Conservation (phyloP, 2,113 vertebrate genomes). For the Pseudorhombus dupliciocellatus region DNA sequence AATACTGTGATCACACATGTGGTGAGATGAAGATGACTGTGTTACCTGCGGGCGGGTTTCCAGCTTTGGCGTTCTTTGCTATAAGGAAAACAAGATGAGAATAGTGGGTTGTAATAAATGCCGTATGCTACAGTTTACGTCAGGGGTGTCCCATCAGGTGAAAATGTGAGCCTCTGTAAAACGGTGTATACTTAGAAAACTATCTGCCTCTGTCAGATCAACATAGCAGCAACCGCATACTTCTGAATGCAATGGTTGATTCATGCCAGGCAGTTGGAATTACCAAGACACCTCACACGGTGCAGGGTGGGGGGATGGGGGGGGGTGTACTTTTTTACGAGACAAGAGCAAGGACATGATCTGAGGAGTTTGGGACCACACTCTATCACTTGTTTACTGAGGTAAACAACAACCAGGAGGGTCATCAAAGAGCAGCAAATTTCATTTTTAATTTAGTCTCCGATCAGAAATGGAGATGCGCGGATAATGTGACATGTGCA, state of each 20-base stretch:
- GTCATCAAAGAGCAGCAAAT: background rate
- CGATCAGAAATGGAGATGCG: background rate
- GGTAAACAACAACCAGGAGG: background rate
- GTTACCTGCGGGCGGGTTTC: constrained; percentile 50
- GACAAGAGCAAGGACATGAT: constrained; percentile 1
- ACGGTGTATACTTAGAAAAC: constrained; percentile 59
- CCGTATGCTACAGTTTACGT: background rate
- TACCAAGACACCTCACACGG: constrained; percentile 39
- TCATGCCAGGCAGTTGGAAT: constrained; percentile 46
- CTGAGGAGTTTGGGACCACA: background rate
- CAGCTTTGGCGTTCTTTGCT: constrained; percentile 56
- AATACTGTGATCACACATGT: background rate
- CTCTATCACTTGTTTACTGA: background rate
- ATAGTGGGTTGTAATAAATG: constrained; percentile 10
- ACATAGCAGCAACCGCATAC: constrained; percentile 30
- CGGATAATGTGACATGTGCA: background rate
- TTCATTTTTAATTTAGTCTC: background rate
- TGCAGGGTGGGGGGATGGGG: background rate
- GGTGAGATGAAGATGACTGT: background rate
- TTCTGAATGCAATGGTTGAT: constrained; percentile 39
- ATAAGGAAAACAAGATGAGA: background rate
- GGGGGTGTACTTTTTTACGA: constrained; percentile 18
- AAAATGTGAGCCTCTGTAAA: constrained; percentile 38
- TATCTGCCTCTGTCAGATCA: constrained; percentile 63
- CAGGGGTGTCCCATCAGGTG: constrained; percentile 21